Evolutionary conservation across 2,888 invertebrate genomes (phyloP), one percentile per base, ranked within the genome.

Genomic region (Eucera pruinosa): DNA sequence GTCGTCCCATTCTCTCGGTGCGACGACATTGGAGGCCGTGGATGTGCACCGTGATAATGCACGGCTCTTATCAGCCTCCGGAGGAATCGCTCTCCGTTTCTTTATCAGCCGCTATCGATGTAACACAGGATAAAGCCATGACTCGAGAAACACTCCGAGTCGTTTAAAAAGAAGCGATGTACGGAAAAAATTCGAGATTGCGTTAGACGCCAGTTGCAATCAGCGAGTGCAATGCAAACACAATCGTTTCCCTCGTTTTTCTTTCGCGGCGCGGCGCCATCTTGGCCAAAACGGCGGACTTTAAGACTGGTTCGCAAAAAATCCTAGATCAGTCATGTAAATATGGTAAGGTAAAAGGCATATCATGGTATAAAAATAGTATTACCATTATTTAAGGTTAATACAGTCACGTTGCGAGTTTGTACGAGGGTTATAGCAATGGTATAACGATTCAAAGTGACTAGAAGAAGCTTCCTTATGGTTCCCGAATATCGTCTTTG

Each of bases 1-100:
- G 54, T 25, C 25, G 39, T 23, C 57, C 45, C 48, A 71, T 76
- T 74, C 77, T 78, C 61, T 33, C 69, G 67, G 74, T 68, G 77
- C 80, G 82, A 82, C 86, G 83, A 86, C 85, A 86, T 86, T 83
- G 80, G 86, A 88, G 85, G 82, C 87, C 88, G 66, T 80, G 87
- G 78, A 88, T 86, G 85, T 88, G 89, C 86, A 83, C 85, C 85
- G 86, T 85, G 89, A 89, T 89, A 89, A 89, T 88, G 87, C 88
- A 87, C 60, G 75, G n/a, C 52, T 60, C 33, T 85, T 81, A 83
- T 86, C 78, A 62, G 41, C 48, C 74, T 64, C 58, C 52, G 55
- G 33, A 58, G 76, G 74, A 78, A 48, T 36, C 30, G 36, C 13
- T 69, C 57, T n/a, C 41, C 7, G 50, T 33, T 36, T 30, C 33